Evolutionary conservation across 2,113 vertebrate genomes (phyloP), one percentile per base, ranked within the genome.

Genomic region (Galemys pyrenaicus): DNA sequence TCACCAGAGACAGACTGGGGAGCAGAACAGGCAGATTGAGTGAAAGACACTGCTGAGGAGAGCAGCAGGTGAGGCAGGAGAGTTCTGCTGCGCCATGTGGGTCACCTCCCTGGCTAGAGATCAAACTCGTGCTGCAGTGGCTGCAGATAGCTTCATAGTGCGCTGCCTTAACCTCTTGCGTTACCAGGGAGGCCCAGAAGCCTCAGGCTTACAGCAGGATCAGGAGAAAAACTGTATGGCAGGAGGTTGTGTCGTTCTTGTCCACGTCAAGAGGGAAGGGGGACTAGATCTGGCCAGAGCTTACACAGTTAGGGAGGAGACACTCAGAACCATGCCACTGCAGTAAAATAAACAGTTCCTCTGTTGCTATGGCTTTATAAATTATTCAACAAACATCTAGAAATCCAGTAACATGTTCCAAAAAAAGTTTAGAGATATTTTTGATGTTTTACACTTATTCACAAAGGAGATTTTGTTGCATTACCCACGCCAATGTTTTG

Each of bases 281-380:
- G 6, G 89, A 93, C 58, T 75, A 75, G n/a, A 24, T 62, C 28
- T 80, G 86, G n/a, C n/a, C 67, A 28, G 5, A 87, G 20, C 26
- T 67, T 89, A 86, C 62, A 51, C 19, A 51, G 74, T 74, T 65
- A 94, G 19, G 37, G 67, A 86, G 17, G 41, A 17, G 67, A 22
- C 24, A 60, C 60, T 89, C 64, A 86, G 49, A 87, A 73, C 6
- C n/a, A 9, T 65, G 73, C 32, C 84, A 37, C 51, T 77, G 6
- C 16, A 68, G 58, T 87, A 81, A 95, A 64, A 70, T 73, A 88
- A 84, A 80, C 74, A 56, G 22, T 81, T 94, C 22, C 46, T 95
- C 67, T 94, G 62, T 89, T 95, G 88, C 78, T 91, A 65, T 93
- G 74, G 49, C 37, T 89, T 96, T 85, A 83, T 87, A 83, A 65